Evolutionary conservation across 2,888 invertebrate species (phyloP).

Genomic region (Cistogaster globosa): DNA sequence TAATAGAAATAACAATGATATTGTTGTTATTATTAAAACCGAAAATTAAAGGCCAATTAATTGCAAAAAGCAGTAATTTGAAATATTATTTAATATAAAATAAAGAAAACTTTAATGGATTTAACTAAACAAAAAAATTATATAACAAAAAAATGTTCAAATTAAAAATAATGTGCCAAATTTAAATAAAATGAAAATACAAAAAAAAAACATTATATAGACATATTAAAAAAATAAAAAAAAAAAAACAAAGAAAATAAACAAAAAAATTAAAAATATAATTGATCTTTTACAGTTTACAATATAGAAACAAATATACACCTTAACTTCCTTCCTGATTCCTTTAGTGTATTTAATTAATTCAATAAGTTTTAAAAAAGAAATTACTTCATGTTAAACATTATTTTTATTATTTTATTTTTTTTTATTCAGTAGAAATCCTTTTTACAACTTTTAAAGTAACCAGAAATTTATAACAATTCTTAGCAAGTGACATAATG

Average conservation of each 20-base stretch:
- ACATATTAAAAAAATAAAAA: background rate
- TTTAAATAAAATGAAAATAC: slow-evolving; percentile 32
- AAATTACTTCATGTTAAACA: no score
- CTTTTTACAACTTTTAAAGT: no score
- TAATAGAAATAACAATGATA: background rate
- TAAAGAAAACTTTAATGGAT: slow-evolving; percentile 9
- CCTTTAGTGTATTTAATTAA: background rate
- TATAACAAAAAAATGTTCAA: slow-evolving; percentile 62
- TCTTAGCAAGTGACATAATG: no score
- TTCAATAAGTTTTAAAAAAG: background rate
- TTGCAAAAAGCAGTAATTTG: no score
- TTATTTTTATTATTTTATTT: no score
- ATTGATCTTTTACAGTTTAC: background rate
- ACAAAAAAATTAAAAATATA: background rate
- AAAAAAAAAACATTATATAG: slow-evolving; percentile 20
- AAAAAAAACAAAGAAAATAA: background rate
- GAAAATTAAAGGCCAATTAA: background rate
- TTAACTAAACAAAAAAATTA: slow-evolving; percentile 25
- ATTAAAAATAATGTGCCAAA: slow-evolving; percentile 71
- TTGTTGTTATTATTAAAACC: no score
- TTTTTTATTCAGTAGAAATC: no score
- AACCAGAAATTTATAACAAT: no score
- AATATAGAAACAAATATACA: slow-evolving; percentile 12
- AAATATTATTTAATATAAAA: background rate
- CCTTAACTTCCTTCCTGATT: slow-evolving; percentile 38